Conservation (phyloP, 53 echinoderm and acorn worm genomes). For the Crossaster papposus region DNA sequence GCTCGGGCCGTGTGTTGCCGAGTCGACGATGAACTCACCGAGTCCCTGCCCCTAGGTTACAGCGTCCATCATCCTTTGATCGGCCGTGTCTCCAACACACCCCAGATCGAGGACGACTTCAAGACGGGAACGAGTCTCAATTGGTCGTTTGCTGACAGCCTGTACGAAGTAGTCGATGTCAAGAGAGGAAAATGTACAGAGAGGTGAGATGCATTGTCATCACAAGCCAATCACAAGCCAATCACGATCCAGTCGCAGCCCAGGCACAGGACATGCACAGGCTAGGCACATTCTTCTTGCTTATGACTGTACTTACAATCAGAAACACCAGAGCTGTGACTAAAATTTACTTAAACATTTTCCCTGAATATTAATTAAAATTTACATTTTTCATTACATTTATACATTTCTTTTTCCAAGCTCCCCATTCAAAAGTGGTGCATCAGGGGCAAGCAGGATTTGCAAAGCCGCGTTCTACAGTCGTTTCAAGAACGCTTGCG, state of each 20-base stretch:
- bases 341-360: too few species aligned
- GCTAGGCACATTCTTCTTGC: too few species aligned
- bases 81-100: conserved; percentile 55
- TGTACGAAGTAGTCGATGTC: conserved; percentile 84
- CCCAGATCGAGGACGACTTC: conserved; percentile 55
- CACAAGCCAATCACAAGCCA: neutral
- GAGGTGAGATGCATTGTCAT: conserved; percentile 40
- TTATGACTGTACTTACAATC: too few species aligned
- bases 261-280: too few species aligned
- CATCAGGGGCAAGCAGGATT: conserved; percentile 77
- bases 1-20: conserved; percentile 87
- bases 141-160: conserved; percentile 80
- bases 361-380: too few species aligned
- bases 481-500: conserved; percentile 72
- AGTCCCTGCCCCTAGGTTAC: conserved; percentile 59
- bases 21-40: conserved; percentile 71
- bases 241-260: too few species aligned
- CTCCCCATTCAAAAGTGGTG: conserved; percentile 87
- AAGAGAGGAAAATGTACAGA: conserved; percentile 68
- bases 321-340: too few species aligned
- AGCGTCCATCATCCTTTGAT: conserved; percentile 76
- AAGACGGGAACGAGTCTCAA: conserved; percentile 75
- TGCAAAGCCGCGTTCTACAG: conserved; percentile 88
- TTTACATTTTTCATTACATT: neutral
- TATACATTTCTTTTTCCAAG: conserved; percentile 35